These are phyloP conservation scores for Ophion slaviceki DNA, from an alignment of 2,888 invertebrate genomes.

Conservation along the genomic window DNA sequence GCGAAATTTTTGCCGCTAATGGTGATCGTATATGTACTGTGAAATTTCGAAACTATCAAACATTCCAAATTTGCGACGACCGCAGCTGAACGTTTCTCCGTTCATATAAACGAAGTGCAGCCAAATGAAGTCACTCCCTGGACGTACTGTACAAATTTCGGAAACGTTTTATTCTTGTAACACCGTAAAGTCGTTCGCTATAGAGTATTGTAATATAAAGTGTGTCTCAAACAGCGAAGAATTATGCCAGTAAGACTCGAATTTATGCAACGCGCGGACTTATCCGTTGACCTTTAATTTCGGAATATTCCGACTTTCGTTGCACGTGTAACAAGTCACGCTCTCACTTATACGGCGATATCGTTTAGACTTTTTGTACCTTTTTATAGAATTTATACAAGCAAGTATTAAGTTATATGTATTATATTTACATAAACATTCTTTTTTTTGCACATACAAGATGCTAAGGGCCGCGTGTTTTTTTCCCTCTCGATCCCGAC, in stretches of 20 bases:
- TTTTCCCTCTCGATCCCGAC: not conserved
- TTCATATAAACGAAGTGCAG: too few species aligned
- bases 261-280: slow-evolving; percentile 17
- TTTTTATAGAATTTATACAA: slow-evolving; percentile 7
- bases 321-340: too few species aligned
- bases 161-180: not conserved
- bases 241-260: slow-evolving; percentile 13
- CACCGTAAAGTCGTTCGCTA: not conserved
- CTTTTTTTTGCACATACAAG: slow-evolving; percentile 36
- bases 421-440: slow-evolving; percentile 20
- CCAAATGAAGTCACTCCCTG: too few species aligned
- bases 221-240: not conserved
- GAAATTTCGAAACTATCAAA: too few species aligned
- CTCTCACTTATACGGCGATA: not conserved
- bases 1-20: too few species aligned
- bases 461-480: slow-evolving; percentile 8
- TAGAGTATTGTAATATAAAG: slow-evolving; percentile 17
- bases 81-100: too few species aligned
- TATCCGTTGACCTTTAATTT: slow-evolving; percentile 7
- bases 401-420: slow-evolving; percentile 20
- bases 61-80: too few species aligned
- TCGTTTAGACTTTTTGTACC: slow-evolving; percentile 5
- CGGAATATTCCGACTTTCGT: slow-evolving; percentile 7
- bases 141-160: not conserved
- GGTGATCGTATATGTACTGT: too few species aligned